Percentiles rank a stretch among this genome's conserved stretches.
Conservation (phyloP, 2,888 invertebrate genomes). For the Bibio marci region DNA sequence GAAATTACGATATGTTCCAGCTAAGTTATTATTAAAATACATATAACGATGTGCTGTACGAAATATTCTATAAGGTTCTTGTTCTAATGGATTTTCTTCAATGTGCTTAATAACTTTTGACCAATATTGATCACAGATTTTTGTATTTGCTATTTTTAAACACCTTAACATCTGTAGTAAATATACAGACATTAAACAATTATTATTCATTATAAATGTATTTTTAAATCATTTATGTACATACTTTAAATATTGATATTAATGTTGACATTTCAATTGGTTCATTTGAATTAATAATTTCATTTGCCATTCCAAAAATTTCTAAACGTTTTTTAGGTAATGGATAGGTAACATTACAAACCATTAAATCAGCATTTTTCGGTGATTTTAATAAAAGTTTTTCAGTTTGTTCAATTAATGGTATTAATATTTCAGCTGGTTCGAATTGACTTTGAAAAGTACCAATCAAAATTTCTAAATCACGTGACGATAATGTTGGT, state of each 20-base stretch:
- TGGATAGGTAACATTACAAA: conserved; percentile 29
- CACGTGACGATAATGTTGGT: conserved; percentile 22
- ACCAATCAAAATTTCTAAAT: conserved; percentile 21
- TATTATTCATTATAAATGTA: too few species aligned
- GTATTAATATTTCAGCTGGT: conserved; percentile 29
- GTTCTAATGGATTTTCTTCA: conserved; percentile 15
- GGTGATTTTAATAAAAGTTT: conserved; percentile 22
- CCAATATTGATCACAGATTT: conserved; percentile 33
- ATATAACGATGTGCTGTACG: conserved; percentile 34
- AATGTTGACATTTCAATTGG: conserved; percentile 20
- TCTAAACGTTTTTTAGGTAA: conserved; percentile 27
- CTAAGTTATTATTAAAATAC: conserved; percentile 34
- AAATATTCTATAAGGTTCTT: conserved; percentile 19
- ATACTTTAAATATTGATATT: conserved; percentile 25
- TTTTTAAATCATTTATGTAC: too few species aligned
- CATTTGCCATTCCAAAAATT: conserved; percentile 23
- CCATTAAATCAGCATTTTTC: conserved; percentile 25
- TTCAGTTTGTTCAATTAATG: conserved; percentile 27
- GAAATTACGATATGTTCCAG: conserved; percentile 32
- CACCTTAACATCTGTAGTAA: conserved; percentile 22
- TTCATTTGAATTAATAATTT: conserved; percentile 16
- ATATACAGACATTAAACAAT: too few species aligned
- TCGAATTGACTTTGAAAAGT: conserved; percentile 32
- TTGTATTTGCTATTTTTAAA: conserved; percentile 30
- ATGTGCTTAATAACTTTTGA: conserved; percentile 23